phyloP scores from a whole-genome alignment of 2,888 invertebrate genomes.

The Hololepta plana region DNA sequence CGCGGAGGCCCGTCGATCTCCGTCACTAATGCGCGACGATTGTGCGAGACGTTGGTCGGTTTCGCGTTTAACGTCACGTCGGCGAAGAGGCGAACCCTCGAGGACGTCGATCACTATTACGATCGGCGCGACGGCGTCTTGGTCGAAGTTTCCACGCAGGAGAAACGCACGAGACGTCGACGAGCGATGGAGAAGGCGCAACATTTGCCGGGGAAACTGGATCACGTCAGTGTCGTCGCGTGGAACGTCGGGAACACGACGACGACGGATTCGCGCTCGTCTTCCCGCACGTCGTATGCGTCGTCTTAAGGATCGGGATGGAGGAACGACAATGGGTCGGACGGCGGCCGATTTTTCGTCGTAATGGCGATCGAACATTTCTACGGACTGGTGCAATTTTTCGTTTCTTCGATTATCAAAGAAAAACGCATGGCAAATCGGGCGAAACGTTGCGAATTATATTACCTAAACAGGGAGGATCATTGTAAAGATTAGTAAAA shows the following conservation, averaged over 20 bases:
- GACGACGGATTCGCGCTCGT: not conserved
- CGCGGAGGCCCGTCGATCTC: constrained; percentile 25
- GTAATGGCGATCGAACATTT: too few species aligned
- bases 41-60: constrained; percentile 56
- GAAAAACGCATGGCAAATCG: too few species aligned
- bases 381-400: too few species aligned
- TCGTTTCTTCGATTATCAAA: too few species aligned
- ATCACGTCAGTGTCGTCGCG: constrained; percentile 74
- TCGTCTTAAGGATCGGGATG: too few species aligned
- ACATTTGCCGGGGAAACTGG: constrained; percentile 67
- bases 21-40: constrained; percentile 38
- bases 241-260: constrained; percentile 42
- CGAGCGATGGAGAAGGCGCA: constrained; percentile 52
- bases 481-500: too few species aligned
- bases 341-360: too few species aligned
- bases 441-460: too few species aligned
- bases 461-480: too few species aligned
- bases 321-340: too few species aligned
- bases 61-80: constrained; percentile 66
- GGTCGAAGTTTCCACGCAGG: constrained; percentile 38
- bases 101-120: constrained; percentile 61
- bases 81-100: constrained; percentile 63
- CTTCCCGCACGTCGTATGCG: too few species aligned
- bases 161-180: constrained; percentile 48
- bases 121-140: constrained; percentile 35